A percentile compares a stretch with the other conserved stretches of the same genome.
Conservation (phyloP, 2,113 vertebrate genomes). For the Vanacampus margaritifer region DNA sequence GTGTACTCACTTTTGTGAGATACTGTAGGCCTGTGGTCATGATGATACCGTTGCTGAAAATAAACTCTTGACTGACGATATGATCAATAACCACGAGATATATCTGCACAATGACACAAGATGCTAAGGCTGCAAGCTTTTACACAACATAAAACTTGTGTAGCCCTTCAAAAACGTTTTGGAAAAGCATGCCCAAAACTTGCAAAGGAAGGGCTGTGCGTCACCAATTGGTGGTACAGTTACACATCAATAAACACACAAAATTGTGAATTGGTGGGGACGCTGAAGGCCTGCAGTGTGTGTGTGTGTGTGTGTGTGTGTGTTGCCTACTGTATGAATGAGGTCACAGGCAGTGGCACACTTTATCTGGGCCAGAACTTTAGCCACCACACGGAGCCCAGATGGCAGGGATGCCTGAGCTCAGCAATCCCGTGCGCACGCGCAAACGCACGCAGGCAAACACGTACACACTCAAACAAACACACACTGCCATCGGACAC, state of each 20-base stretch:
- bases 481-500: constrained; percentile 7
- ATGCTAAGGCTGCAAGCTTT: constrained; percentile 18
- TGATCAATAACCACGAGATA: too few species aligned
- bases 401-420: constrained; percentile 62
- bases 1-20: too few species aligned
- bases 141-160: constrained; percentile 17
- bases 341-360: constrained; percentile 59
- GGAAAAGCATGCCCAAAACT: neutral
- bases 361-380: constrained; percentile 67
- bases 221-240: neutral
- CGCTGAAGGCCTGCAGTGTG: constrained; percentile 8
- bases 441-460: constrained; percentile 13
- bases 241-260: constrained; percentile 7
- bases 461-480: neutral
- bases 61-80: too few species aligned
- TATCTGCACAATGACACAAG: neutral
- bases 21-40: too few species aligned
- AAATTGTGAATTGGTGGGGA: neutral
- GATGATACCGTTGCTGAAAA: too few species aligned
- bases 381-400: constrained; percentile 58
- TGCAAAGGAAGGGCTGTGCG: neutral
- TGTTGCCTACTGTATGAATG: constrained; percentile 39
- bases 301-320: constrained; percentile 19
- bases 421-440: constrained; percentile 34
- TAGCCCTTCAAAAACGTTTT: neutral